Evolutionary conservation across 2,888 invertebrate genomes (phyloP).

Genomic region (Tipula lateralis): DNA sequence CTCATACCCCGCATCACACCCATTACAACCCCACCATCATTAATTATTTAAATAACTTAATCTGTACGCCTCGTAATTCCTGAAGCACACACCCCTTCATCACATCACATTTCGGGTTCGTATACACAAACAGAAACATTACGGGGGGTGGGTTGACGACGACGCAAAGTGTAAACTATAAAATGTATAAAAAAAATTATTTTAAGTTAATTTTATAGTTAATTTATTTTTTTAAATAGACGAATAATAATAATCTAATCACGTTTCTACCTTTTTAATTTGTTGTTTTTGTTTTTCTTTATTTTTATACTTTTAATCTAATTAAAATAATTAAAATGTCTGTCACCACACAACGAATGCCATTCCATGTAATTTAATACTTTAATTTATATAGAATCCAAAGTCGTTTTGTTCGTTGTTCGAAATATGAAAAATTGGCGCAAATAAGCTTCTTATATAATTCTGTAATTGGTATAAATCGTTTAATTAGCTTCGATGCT

Average conservation of each 20-base stretch:
- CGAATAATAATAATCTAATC: neutral
- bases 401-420: neutral
- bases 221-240: neutral
- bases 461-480: neutral
- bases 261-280: neutral
- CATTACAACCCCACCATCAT: neutral
- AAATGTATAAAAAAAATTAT: too few relatives aligned
- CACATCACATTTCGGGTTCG: neutral
- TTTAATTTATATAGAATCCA: neutral
- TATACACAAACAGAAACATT: neutral
- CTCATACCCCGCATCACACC: neutral
- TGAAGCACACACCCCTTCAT: neutral
- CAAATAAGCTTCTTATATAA: neutral
- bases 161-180: neutral
- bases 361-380: neutral
- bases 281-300: neutral
- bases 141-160: neutral
- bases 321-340: constrained; percentile 8
- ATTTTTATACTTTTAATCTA: neutral
- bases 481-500: neutral
- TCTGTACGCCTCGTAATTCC: too few relatives aligned
- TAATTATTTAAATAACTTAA: neutral
- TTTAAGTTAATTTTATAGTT: neutral
- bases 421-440: neutral
- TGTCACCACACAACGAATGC: neutral